Evolutionary conservation across 2,888 invertebrate species (phyloP).

Genomic region (Elegia similella): DNA sequence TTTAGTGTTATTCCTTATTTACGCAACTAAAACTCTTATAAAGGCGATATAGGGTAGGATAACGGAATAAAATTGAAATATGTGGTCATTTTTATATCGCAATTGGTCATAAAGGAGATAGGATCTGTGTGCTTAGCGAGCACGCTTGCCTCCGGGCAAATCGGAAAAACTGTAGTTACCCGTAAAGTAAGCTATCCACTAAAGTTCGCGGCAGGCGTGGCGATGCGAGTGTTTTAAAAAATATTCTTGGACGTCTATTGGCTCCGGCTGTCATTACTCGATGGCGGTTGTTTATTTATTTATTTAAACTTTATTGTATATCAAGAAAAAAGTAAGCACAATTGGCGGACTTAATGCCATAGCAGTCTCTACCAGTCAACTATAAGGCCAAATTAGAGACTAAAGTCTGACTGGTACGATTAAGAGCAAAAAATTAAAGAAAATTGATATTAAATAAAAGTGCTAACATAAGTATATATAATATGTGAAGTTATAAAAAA

Average conservation of each 20-base stretch:
- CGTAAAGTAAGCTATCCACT: background rate
- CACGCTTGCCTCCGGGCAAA: background rate
- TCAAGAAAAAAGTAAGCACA: no score
- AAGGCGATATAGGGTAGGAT: background rate
- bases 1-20: background rate
- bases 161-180: background rate
- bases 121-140: slow-evolving; percentile 1
- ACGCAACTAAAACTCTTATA: background rate
- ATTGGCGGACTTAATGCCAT: no score
- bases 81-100: slow-evolving; percentile 7
- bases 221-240: background rate
- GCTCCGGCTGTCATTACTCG: no score
- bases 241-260: background rate
- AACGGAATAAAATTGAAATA: slow-evolving; percentile 4
- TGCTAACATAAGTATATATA: no score
- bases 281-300: no score
- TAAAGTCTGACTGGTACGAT: no score
- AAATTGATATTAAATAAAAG: no score
- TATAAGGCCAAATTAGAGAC: no score
- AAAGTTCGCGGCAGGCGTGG: background rate
- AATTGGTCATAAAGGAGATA: slow-evolving; percentile 7
- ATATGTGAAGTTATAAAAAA: no score
- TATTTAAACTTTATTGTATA: no score
- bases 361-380: no score
- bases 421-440: no score